Evolutionary conservation across 2,888 invertebrate genomes (phyloP), one percentile per base, ranked within the genome.

Genomic region (Leptinotarsa tumamoca): DNA sequence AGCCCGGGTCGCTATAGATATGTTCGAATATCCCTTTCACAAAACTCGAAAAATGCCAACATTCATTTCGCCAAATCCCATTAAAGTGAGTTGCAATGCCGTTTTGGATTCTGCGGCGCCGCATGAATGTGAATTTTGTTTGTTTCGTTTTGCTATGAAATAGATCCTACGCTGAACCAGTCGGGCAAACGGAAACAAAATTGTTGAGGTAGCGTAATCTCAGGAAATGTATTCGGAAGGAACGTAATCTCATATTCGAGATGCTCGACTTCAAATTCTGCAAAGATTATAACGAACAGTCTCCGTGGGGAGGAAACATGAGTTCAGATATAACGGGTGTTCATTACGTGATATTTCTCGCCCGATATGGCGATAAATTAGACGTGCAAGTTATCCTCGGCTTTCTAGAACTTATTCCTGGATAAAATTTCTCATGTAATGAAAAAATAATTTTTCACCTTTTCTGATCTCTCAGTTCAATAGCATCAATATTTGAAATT

Each of bases 151-250:
- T 63, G 63, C 63, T 43, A 15, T 23, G 21, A 23, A 58, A 21
- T 58, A 58, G 58, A 23, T 33, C 43, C 43, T n/a, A 43, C 7
- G n/a, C 63, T 43, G 33, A 63, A 43, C 63, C 73, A 69, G 69
- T 66, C 69, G 70, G 63, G 70, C 69, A 67, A 68, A 43, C 66
- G 43, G 70, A 52, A 73, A 74, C 70, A 70, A 70, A 73, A 74
- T 74, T 74, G 66, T 66, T 74, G 70, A 70, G 73, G 73, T 73
- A 51, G 56, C 56, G 18, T 70, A 74, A 74, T 74, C 51, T 54
- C 54, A 21, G 52, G 63, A 43, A 67, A 54, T 72, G 33, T 66
- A 73, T 54, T 66, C 52, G 33, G 63, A 63, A 63, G 63, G 63
- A 33, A 63, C n/a, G 27, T 63, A 63, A 63, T 63, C 43, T 58